phyloP scores from a whole-genome alignment of 1,140 invertebrate species.

The Bombus waltoni region DNA sequence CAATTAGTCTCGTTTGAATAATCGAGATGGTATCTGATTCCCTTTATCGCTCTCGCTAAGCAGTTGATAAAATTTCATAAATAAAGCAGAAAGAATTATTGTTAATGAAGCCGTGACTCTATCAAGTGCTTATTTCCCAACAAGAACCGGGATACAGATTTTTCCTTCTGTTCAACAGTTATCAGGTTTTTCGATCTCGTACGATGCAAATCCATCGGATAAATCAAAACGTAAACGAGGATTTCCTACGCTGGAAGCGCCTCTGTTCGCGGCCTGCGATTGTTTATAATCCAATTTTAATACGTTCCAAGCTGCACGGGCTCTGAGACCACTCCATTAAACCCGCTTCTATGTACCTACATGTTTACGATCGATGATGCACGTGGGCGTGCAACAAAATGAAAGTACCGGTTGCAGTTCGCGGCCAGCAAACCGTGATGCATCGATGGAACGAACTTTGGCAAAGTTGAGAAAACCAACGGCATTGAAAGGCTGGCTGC shows the following conservation, averaged over 20 bases:
- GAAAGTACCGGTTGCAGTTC: constrained; percentile 53
- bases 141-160: not conserved
- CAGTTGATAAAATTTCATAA: too few relatives aligned
- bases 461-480: constrained; percentile 11
- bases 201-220: not conserved
- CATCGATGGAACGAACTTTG: constrained; percentile 35
- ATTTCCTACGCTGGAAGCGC: not conserved
- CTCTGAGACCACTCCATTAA: constrained; percentile 14
- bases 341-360: constrained; percentile 9
- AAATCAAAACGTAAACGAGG: not conserved
- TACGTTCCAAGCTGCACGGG: not conserved
- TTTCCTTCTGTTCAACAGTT: not conserved
- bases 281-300: constrained; percentile 31
- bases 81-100: not conserved
- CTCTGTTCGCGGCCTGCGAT: not conserved
- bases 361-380: constrained; percentile 45
- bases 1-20: constrained; percentile 10
- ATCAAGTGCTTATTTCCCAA: not conserved
- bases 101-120: not conserved
- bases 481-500: not conserved
- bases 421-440: constrained; percentile 27
- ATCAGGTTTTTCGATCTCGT: not conserved
- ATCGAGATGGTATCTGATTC: not conserved
- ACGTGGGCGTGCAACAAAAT: constrained; percentile 49
- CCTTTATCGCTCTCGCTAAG: too few relatives aligned